phyloP scores from a whole-genome alignment of 2,113 vertebrate species.

The Aphyosemion australe region DNA sequence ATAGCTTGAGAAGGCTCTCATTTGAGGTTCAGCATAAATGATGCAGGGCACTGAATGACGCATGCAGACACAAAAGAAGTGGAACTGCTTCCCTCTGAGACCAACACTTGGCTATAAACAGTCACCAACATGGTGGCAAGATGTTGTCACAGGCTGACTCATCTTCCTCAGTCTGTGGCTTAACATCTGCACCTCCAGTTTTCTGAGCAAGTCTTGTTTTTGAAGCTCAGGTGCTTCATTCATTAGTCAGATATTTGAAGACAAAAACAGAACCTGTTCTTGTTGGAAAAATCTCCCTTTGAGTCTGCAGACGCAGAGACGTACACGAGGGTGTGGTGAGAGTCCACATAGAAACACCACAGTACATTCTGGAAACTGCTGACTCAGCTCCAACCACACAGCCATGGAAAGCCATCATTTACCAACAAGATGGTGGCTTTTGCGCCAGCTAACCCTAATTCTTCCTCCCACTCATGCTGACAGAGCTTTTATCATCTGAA shows the following conservation, averaged over 20 bases:
- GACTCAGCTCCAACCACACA: constrained; percentile 56
- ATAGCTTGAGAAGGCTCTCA: constrained; percentile 72
- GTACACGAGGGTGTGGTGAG: constrained; percentile 55
- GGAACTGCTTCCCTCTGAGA: constrained; percentile 57
- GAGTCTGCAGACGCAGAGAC: constrained; percentile 20
- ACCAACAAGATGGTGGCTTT: constrained; percentile 55
- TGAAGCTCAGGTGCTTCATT: constrained; percentile 33
- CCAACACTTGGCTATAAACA: constrained; percentile 52
- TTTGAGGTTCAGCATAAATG: constrained; percentile 75
- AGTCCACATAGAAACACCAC: constrained; percentile 63
- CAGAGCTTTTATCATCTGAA: constrained; percentile 50
- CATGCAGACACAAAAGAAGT: constrained; percentile 66
- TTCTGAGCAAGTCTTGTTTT: constrained; percentile 16
- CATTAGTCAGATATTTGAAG: constrained; percentile 20
- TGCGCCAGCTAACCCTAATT: constrained; percentile 55
- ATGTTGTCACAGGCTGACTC: constrained; percentile 48
- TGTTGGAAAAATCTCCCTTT: constrained; percentile 3
- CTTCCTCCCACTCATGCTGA: constrained; percentile 54
- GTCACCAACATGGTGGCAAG: constrained; percentile 47
- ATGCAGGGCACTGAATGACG: constrained; percentile 72
- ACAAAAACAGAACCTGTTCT: neutral
- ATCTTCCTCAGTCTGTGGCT: constrained; percentile 27
- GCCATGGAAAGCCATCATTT: constrained; percentile 52
- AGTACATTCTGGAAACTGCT: constrained; percentile 68
- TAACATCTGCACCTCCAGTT: constrained; percentile 21